Conservation (phyloP, 2,888 invertebrate species). For the Drosophila stalkeri region DNA sequence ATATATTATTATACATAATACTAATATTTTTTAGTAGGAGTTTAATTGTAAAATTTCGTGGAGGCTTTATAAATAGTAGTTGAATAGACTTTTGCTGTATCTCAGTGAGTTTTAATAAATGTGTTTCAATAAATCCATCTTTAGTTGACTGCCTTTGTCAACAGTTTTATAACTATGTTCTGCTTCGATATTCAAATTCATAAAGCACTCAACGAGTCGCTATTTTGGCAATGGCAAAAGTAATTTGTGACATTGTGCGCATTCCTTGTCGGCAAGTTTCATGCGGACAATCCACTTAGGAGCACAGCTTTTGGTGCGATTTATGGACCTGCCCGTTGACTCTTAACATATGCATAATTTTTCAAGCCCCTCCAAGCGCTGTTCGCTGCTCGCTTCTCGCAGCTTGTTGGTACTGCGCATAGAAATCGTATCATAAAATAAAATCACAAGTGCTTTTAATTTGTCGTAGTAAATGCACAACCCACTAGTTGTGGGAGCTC, state of each 20-base stretch:
- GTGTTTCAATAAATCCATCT: no score
- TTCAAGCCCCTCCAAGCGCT: constrained; percentile 55
- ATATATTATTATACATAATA: no score
- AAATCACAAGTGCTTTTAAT: constrained; percentile 79
- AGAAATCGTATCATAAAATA: constrained; percentile 74
- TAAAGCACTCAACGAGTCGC: not conserved
- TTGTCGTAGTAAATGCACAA: constrained; percentile 69
- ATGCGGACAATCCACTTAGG: constrained; percentile 43
- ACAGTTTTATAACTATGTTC: not conserved
- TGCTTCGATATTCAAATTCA: not conserved
- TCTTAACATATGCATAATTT: constrained; percentile 79
- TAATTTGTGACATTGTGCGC: constrained; percentile 50
- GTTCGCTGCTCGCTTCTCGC: not conserved
- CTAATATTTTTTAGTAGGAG: no score
- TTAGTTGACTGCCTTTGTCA: not conserved
- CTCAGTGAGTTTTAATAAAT: no score
- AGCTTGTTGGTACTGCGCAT: constrained; percentile 26
- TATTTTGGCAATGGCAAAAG: constrained; percentile 15
- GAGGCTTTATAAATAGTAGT: no score
- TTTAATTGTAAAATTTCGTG: no score
- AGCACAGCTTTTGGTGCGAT: constrained; percentile 42
- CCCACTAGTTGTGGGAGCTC: constrained; percentile 21
- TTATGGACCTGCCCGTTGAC: constrained; percentile 76
- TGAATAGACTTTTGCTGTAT: no score
- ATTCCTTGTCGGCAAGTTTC: constrained; percentile 39